Evolutionary conservation across 2,113 vertebrate genomes (phyloP), one percentile per base, ranked within the genome.

Genomic region (Bubo scandiacus): DNA sequence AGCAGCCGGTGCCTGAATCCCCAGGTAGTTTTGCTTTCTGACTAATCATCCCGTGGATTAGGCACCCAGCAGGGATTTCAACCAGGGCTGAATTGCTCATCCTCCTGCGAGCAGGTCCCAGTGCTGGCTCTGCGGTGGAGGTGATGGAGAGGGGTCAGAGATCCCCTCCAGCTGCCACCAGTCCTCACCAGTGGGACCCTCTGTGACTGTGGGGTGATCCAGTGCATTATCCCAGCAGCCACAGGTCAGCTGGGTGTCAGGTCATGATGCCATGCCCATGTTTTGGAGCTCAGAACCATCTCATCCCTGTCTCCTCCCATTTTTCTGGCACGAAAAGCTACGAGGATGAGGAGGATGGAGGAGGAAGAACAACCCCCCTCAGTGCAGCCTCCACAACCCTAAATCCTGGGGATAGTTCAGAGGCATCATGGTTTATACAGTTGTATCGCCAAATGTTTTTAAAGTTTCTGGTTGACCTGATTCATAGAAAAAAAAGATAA

Each of bases 391-490:
- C 40, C 4, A 8, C 21, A 8, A 29, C 17, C 22, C 61, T 51
- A 63, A 80, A 40, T 65, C 79, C 68, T 66, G 57, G 77, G 20
- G 22, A 5, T 59, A 29, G 74, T 65, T 91, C 21, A 47, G 43
- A 87, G 67, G 23, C 16, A 11, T 90, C 4, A 11, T 57, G 77
- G 70, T 94, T 96, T 65, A 38, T 66, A 42, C n/a, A 21, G 9
- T 81, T 63, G 7, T 74, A 82, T 96, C 80, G 81, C 71, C 90
- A 86, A 93, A 91, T 96, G 81, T 95, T 97, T 97, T 96, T 73
- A 79, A 97, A 97, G 96, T 98, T 98, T 98, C 96, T 96, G 92
- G 82, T 96, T 97, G 96, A 97, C 97, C 97, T 78, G 75, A 97
- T 97, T 95, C 77, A 11, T 90, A 84, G 91, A 81, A 92, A 30